Conservation (phyloP, 2,888 invertebrate genomes). For the Pherbina coryleti region DNA sequence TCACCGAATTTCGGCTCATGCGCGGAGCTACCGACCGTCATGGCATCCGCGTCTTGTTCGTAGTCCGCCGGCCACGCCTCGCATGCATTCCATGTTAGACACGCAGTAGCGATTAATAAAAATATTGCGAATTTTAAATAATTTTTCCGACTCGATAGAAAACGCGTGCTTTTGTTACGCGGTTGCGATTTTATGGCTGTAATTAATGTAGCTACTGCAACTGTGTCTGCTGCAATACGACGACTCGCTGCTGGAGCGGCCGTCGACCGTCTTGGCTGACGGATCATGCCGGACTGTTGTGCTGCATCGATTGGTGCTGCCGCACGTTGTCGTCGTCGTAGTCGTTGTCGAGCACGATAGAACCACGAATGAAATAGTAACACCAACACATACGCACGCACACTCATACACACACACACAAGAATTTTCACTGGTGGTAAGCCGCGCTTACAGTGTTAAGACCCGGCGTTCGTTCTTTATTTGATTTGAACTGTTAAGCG, state of each 20-base stretch:
- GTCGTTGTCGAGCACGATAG: constrained; percentile 9
- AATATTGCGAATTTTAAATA: constrained; percentile 1
- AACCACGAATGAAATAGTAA: constrained; percentile 19
- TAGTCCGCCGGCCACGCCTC: constrained; percentile 35
- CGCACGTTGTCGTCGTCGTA: not conserved
- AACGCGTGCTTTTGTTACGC: not conserved
- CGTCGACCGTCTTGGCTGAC: constrained; percentile 63
- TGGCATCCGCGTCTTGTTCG: constrained; percentile 41
- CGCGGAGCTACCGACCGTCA: constrained; percentile 48
- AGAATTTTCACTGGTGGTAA: not conserved
- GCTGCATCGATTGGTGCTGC: constrained; percentile 43
- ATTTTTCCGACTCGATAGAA: constrained; percentile 29
- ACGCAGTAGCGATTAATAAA: not conserved
- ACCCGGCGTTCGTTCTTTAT: not conserved
- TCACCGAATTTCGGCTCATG: constrained; percentile 64
- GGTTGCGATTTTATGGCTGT: constrained; percentile 33
- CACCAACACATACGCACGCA: constrained; percentile 1
- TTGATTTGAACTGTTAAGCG: not conserved
- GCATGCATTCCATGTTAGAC: too few relatives aligned
- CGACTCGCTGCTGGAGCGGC: constrained; percentile 44
- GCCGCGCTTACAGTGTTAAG: not conserved
- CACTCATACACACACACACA: not conserved
- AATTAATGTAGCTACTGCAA: constrained; percentile 40
- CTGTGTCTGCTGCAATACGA: constrained; percentile 27
- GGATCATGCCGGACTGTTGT: constrained; percentile 64